Base-by-base conservation (phyloP, 2,113 vertebrate species). In the Scortum barcoo region DNA sequence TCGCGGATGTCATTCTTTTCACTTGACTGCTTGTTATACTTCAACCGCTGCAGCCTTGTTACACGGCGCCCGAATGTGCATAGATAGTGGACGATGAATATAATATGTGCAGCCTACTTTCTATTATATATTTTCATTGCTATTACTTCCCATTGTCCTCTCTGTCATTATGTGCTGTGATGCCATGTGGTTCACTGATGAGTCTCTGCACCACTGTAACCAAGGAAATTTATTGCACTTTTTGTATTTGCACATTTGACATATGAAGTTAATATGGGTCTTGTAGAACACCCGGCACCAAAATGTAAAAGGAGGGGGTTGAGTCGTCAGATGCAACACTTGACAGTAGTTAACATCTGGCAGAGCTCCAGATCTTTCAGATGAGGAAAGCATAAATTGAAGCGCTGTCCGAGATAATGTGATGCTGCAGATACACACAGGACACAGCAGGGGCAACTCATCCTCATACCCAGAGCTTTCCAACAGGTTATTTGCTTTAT, bases 1-100 rank as follows among this genome's bases (percentile, higher is more conserved):
- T 76, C n/a, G 63, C 19, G 42, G 57, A 38, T 83, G 79, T 76
- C 54, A 48, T 61, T 61, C 40, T 69, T 19, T 56, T 80, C 36
- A 26, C 24, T 46, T 13, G 24, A 56, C 67, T 8, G 10, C 61
- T 22, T 28, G 58, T 72, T 67, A 12, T 36, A 36, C 33, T 26
- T 67, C n/a, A 78, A 42, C 50, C 33, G 50, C 78, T 38, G 73
- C 30, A n/a, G 42, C 24, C n/a, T 71, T 69, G 24, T 71, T 72
- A 19, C 50, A 28, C 2, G 16, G 16, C 17, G 54, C 56, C 62
- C 38, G 7, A 53, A 56, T 79, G 75, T n/a, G 56, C 30, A 48
- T 14, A 24, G 20, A 46, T 44, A 51, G 28, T 76, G 48, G 76
- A 82, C 46, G 13, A 57, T 40, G 22, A 61, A 24, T 60, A n/a